A percentile compares a stretch with the other conserved stretches of the same genome.
Conservation (phyloP, 92 coral and sea anemone genomes). For the Epizoanthus rinbou region DNA sequence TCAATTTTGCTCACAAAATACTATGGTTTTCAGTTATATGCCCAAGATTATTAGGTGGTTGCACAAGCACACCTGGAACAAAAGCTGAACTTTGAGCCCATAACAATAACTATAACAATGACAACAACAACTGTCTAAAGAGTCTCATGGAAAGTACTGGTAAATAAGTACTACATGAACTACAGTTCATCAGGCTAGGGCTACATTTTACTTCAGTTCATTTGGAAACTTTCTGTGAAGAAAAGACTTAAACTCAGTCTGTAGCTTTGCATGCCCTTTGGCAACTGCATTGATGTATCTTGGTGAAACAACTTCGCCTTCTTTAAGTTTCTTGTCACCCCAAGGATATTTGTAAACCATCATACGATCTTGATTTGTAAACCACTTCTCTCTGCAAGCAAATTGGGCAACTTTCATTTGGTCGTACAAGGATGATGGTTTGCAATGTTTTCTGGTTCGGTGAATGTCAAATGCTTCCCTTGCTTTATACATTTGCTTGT, state of each 20-base stretch:
- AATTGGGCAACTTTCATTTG: conserved; percentile 56
- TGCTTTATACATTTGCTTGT: conserved; percentile 49
- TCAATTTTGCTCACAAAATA: too few species aligned
- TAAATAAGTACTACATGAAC: too few species aligned
- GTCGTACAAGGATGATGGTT: conserved; percentile 47
- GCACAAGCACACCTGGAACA: too few species aligned
- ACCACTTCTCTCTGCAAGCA: conserved; percentile 55
- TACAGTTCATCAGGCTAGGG: too few species aligned
- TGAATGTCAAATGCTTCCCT: conserved; percentile 56
- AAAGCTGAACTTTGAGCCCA: too few species aligned
- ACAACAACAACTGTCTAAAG: too few species aligned
- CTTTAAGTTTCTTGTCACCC: conserved; percentile 43
- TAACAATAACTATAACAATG: too few species aligned
- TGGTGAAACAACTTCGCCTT: conserved; percentile 42
- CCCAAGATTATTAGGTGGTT: too few species aligned
- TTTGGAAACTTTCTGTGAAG: conserved; percentile 58
- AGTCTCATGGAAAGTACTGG: too few species aligned
- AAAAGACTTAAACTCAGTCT: conserved; percentile 37
- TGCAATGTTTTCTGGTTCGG: conserved; percentile 43
- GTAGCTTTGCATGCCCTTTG: conserved; percentile 52
- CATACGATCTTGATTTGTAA: background rate
- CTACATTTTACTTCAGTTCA: conserved; percentile 40
- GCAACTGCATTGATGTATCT: conserved; percentile 40
- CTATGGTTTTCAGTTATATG: too few species aligned
- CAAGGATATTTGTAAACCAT: conserved; percentile 44